Percentiles rank a stretch among this genome's conserved stretches.
phyloP scores from a whole-genome alignment of 2,113 vertebrate species.

The Toxotes chatareus region DNA sequence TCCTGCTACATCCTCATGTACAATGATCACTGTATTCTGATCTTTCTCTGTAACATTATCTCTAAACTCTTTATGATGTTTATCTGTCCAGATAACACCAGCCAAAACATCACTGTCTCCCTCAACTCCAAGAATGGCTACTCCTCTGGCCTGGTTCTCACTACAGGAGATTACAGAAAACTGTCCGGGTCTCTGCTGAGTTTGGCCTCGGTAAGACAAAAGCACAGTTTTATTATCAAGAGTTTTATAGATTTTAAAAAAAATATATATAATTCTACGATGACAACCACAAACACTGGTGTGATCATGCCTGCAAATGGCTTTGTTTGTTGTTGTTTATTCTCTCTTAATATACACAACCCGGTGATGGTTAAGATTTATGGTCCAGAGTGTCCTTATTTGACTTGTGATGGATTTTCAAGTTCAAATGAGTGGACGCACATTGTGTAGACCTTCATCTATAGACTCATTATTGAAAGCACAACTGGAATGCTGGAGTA shows the following conservation, averaged over 20 bases:
- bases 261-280: too few relatives aligned
- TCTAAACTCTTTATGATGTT: not conserved
- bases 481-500: not conserved
- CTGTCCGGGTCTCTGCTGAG: conserved; percentile 92
- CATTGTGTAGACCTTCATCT: not conserved
- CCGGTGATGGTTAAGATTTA: too few relatives aligned
- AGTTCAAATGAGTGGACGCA: too few relatives aligned
- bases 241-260: not conserved
- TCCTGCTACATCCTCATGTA: not conserved
- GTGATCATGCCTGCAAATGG: too few relatives aligned
- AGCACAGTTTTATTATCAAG: not conserved
- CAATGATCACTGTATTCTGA: not conserved
- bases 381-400: too few relatives aligned
- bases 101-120: conserved; percentile 89
- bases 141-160: conserved; percentile 80
- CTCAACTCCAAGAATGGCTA: conserved; percentile 88
- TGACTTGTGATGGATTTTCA: too few relatives aligned
- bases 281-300: too few relatives aligned
- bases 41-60: not conserved
- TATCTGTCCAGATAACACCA: conserved; percentile 85
- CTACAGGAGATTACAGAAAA: conserved; percentile 88
- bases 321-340: too few relatives aligned
- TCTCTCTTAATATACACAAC: not conserved
- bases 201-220: conserved; percentile 89
- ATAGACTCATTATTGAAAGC: not conserved